Conservation (phyloP, 1,140 invertebrate species). For the Hypothenemus hampei region DNA sequence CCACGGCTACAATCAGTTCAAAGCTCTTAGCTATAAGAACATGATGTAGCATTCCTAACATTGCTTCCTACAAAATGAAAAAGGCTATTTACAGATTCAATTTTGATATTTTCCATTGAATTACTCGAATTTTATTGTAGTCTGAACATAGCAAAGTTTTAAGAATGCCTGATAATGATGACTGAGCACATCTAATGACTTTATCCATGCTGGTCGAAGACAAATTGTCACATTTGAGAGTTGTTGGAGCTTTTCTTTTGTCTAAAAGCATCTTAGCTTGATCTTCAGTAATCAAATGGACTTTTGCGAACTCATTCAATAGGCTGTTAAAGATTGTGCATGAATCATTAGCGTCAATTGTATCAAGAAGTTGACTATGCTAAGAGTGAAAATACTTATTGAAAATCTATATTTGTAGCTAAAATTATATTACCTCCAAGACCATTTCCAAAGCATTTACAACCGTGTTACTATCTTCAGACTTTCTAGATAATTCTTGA, state of each 20-base stretch:
- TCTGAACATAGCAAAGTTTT: conserved; percentile 84
- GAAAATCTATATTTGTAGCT: not conserved
- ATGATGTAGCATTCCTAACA: conserved; percentile 61
- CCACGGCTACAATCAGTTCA: conserved; percentile 83
- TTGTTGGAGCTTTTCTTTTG: conserved; percentile 53
- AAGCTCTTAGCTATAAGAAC: conserved; percentile 74
- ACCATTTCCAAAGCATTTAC: conserved; percentile 77
- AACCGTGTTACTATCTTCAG: conserved; percentile 46
- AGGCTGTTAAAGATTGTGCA: conserved; percentile 83
- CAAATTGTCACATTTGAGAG: conserved; percentile 37
- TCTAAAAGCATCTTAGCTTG: conserved; percentile 67
- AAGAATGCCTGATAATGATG: conserved; percentile 78
- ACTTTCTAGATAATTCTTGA: conserved; percentile 59
- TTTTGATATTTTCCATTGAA: too few species aligned
- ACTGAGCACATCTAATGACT: conserved; percentile 81
- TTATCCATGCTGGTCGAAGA: conserved; percentile 60
- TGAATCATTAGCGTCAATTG: conserved; percentile 81
- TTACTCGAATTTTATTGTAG: conserved; percentile 78
- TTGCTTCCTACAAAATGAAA: conserved; percentile 40
- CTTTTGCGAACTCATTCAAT: conserved; percentile 73
- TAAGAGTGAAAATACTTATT: too few species aligned
- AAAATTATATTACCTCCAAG: conserved; percentile 50
- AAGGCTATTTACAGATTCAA: not conserved
- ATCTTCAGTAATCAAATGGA: conserved; percentile 73
- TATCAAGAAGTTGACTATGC: too few species aligned